These are phyloP conservation scores for Catocala sponsa DNA, from an alignment of 2,888 invertebrate genomes.

Conservation along the genomic window DNA sequence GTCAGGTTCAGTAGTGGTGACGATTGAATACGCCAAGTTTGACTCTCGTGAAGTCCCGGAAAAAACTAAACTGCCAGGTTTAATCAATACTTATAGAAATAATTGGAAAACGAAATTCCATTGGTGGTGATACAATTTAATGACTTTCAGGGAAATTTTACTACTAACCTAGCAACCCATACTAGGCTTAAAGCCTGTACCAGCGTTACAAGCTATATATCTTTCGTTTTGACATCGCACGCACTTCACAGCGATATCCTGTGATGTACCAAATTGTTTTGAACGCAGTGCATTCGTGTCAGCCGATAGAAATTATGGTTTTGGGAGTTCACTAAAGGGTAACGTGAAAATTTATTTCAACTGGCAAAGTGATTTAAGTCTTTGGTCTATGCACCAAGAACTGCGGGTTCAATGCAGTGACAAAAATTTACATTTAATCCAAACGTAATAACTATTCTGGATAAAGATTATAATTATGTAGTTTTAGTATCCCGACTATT, in stretches of 20 bases:
- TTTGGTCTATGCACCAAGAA: no score
- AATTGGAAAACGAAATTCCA: no score
- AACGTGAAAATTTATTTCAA: neutral
- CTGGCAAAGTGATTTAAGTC: neutral
- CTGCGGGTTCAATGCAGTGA: no score
- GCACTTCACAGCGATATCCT: conserved; percentile 17
- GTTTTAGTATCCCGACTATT: no score
- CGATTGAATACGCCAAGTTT: no score
- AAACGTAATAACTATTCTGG: no score
- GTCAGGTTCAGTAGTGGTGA: no score
- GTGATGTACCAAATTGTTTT: conserved; percentile 21
- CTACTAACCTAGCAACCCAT: neutral
- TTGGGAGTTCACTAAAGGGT: neutral
- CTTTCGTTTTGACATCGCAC: conserved; percentile 26
- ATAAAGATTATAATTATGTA: no score
- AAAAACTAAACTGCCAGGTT: no score
- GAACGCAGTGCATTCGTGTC: conserved; percentile 11
- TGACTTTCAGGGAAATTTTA: neutral
- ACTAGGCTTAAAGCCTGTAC: conserved; percentile 11
- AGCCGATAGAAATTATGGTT: conserved; percentile 3
- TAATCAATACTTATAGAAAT: no score
- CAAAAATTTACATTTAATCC: no score
- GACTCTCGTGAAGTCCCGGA: no score
- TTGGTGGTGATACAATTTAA: neutral
- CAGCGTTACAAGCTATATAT: conserved; percentile 28